Percentiles rank a stretch among this genome's conserved stretches.
phyloP scores from a whole-genome alignment of 2,797 vertebrate genomes.

The Mormyrops attenuatus region DNA sequence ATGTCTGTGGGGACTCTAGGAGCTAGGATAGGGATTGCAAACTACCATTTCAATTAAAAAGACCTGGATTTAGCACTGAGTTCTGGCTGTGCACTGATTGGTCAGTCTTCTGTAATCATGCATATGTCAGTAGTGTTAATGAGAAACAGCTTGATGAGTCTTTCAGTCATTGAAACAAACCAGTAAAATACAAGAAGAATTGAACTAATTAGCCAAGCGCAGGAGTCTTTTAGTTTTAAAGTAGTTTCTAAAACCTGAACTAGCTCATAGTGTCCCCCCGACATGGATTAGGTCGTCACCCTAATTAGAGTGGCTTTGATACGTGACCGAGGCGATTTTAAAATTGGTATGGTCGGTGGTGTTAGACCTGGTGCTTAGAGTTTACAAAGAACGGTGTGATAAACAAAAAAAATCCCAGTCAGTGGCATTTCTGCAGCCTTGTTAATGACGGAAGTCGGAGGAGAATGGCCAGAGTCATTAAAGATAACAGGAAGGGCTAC shows the following conservation, averaged over 20 bases:
- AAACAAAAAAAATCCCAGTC: neutral
- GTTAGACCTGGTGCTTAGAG: neutral
- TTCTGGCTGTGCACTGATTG: neutral
- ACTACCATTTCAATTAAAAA: neutral
- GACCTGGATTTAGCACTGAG: neutral
- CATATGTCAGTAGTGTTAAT: neutral
- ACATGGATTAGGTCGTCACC: neutral
- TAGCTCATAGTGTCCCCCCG: neutral
- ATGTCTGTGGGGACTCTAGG: neutral
- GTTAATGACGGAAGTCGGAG: neutral
- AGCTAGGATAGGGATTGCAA: neutral
- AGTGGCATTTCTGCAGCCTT: neutral
- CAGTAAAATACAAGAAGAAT: neutral
- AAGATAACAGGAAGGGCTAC: neutral
- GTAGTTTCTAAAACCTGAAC: neutral
- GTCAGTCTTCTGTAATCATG: neutral
- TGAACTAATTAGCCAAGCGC: neutral
- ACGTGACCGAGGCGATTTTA: neutral
- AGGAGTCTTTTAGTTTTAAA: neutral
- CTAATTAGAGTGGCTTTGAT: neutral
- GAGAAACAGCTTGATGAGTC: neutral
- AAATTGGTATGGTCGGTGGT: neutral
- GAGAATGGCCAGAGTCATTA: neutral
- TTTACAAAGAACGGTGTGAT: neutral
- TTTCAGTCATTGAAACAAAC: neutral